A percentile compares a stretch with the other conserved stretches of the same genome.
phyloP scores from a whole-genome alignment of 2,888 invertebrate genomes.

The Coleophora flavipennella region DNA sequence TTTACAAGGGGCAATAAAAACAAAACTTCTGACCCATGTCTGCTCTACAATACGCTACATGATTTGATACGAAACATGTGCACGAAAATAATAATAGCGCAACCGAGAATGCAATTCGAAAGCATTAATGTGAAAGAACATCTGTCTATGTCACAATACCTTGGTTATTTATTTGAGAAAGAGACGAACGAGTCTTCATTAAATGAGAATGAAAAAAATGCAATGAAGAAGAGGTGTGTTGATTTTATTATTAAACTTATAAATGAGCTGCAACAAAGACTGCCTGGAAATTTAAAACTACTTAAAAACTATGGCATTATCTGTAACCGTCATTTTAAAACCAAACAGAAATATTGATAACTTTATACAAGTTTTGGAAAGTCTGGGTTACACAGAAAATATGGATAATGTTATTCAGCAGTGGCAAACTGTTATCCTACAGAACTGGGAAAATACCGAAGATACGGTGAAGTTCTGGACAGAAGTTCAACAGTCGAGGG shows the following conservation, averaged over 20 bases:
- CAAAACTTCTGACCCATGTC: not conserved
- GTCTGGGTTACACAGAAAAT: not conserved
- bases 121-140: not conserved
- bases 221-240: not conserved
- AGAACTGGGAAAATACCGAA: not conserved
- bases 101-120: not conserved
- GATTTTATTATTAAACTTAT: conserved; percentile 1
- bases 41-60: not conserved
- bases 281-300: conserved; percentile 1
- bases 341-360: not conserved
- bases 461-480: not conserved
- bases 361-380: not conserved
- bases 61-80: not conserved
- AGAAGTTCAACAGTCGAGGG: not conserved
- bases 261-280: conserved; percentile 2
- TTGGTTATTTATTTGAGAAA: not conserved
- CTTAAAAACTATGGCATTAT: conserved; percentile 1
- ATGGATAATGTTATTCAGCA: not conserved
- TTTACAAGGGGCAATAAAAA: not conserved
- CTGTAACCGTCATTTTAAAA: conserved; percentile 4
- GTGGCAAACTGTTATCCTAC: not conserved
- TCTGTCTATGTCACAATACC: not conserved
- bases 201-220: not conserved
- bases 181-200: too few species aligned
- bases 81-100: not conserved